Percentiles rank a stretch among this genome's conserved stretches.
Evolutionary conservation across 2,888 invertebrate genomes (phyloP).

Genomic region (Aricia artaxerxes): DNA sequence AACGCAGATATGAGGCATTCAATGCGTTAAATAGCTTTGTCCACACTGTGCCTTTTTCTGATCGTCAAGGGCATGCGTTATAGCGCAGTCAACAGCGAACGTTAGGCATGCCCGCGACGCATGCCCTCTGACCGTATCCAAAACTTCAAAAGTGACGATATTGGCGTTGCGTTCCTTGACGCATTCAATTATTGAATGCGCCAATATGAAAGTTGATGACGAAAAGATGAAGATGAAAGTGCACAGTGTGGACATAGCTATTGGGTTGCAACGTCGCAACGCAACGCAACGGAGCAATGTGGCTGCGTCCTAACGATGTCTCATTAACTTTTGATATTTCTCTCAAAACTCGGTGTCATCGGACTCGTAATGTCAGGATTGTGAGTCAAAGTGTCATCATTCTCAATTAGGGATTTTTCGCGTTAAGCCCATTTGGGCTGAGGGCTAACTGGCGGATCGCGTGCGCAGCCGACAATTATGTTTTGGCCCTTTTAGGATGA

Average conservation of each 20-base stretch:
- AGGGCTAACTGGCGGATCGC: conserved; percentile 51
- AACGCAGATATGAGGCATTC: background rate
- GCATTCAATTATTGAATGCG: no score
- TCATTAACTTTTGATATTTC: conserved; percentile 29
- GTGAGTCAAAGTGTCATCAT: conserved; percentile 33
- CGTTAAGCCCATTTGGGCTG: conserved; percentile 37
- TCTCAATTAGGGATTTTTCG: conserved; percentile 38
- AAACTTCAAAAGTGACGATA: no score
- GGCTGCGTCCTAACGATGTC: background rate
- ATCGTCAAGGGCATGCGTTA: no score
- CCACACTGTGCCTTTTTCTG: no score
- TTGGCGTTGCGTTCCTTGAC: no score
- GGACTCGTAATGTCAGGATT: conserved; percentile 33
- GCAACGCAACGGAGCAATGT: background rate
- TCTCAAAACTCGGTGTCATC: conserved; percentile 24
- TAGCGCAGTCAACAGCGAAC: no score
- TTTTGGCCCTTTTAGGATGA: conserved; percentile 38
- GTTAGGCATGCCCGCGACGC: no score
- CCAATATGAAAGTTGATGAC: no score
- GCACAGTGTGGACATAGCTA: no score
- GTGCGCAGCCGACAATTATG: conserved; percentile 46
- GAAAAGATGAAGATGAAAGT: no score
- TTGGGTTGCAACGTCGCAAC: background rate
- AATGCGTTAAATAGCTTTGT: background rate
- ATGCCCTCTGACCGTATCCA: no score